Evolutionary conservation across 2,888 invertebrate genomes (phyloP).

Genomic region (Rotaria magnacalcarata): DNA sequence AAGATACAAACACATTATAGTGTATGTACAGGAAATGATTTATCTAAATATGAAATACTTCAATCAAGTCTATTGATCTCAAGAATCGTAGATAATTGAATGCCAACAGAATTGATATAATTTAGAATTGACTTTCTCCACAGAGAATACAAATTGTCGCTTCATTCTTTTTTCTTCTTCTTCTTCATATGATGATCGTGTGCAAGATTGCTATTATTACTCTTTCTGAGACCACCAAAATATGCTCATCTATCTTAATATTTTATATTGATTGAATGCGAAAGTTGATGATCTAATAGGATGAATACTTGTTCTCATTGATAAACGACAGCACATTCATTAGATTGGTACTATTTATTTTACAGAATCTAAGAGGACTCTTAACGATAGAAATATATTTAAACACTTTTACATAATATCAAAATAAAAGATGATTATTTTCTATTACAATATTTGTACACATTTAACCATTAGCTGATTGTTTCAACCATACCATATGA

Average conservation of each 20-base stretch:
- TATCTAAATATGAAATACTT: not conserved
- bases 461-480: not conserved
- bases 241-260: not conserved
- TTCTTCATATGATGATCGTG: not conserved
- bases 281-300: not conserved
- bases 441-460: not conserved
- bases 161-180: not conserved
- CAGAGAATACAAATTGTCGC: too few relatives aligned
- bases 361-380: not conserved
- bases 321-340: not conserved
- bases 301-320: not conserved
- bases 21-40: not conserved
- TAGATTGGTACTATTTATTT: not conserved
- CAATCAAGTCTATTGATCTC: not conserved
- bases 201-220: not conserved
- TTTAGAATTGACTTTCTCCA: not conserved
- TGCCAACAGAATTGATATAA: not conserved
- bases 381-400: not conserved
- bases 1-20: not conserved
- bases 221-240: not conserved
- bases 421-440: too few relatives aligned
- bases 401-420: too few relatives aligned
- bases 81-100: not conserved
- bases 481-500: not conserved
- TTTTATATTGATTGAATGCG: not conserved